Percentiles rank a stretch among this genome's conserved stretches.
Conservation (phyloP, 2,113 vertebrate genomes). For the Callipepla squamata region DNA sequence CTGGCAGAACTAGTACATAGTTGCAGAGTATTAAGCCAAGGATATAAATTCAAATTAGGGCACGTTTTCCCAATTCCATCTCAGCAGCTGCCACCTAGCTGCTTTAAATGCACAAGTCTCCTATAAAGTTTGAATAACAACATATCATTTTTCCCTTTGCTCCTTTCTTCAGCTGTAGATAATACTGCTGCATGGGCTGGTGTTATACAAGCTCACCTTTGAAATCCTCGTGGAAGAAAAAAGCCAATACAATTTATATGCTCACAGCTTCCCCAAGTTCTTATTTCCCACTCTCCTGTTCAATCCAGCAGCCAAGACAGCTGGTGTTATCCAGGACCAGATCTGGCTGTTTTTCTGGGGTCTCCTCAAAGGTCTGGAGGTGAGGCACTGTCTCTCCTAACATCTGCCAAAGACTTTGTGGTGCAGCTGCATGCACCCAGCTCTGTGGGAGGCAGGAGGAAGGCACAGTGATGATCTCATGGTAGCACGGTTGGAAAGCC, state of each 20-base stretch:
- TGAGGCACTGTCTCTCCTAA: background rate
- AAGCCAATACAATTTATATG: background rate
- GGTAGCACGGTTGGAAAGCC: background rate
- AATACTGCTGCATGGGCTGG: fast-evolving
- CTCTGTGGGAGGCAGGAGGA: background rate
- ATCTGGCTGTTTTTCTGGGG: background rate
- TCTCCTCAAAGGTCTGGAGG: background rate
- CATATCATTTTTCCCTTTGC: background rate
- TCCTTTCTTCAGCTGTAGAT: background rate
- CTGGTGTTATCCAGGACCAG: background rate
- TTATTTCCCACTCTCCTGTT: background rate
- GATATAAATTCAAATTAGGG: background rate
- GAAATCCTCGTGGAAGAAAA: background rate
- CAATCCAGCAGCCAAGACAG: background rate
- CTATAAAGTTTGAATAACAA: background rate
- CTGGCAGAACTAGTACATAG: background rate
- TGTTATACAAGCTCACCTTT: background rate
- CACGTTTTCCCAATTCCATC: background rate
- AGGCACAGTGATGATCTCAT: background rate
- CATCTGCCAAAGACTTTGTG: background rate
- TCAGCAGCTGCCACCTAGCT: background rate
- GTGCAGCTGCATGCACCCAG: background rate
- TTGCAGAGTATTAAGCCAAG: background rate
- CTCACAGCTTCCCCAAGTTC: background rate
- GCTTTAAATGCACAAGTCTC: background rate